phyloP scores from a whole-genome alignment of 35 echinoderm and acorn worm species.

The Anneissia japonica region DNA sequence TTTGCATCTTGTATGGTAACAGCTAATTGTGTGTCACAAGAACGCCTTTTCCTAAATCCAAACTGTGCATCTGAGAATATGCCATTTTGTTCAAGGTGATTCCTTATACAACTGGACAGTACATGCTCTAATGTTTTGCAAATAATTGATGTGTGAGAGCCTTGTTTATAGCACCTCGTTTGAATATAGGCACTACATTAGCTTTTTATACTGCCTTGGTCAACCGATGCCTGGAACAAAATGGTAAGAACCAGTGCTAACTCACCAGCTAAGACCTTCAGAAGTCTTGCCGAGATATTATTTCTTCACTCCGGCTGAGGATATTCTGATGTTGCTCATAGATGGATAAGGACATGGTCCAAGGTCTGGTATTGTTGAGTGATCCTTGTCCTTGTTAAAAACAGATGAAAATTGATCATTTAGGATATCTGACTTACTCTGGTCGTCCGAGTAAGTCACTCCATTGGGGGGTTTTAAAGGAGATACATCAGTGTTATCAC shows the following conservation, averaged over 20 bases:
- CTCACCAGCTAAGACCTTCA: neutral
- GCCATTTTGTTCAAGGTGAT: too few relatives aligned
- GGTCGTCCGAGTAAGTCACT: neutral
- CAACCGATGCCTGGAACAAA: slow-evolving; percentile 26
- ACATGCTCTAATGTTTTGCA: slow-evolving; percentile 23
- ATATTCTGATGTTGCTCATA: neutral
- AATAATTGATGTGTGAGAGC: slow-evolving; percentile 25
- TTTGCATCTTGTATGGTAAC: too few relatives aligned
- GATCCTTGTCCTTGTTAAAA: neutral
- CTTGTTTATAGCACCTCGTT: too few relatives aligned
- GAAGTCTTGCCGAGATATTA: neutral
- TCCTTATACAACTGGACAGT: neutral
- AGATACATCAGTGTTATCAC: neutral
- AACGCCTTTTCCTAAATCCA: too few relatives aligned
- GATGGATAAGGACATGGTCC: slow-evolving; percentile 4
- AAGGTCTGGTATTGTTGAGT: neutral
- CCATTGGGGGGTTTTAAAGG: neutral
- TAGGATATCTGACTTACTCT: slow-evolving; percentile 5
- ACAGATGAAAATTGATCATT: neutral
- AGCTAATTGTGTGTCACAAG: too few relatives aligned
- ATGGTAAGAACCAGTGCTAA: slow-evolving; percentile 25
- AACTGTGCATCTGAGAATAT: too few relatives aligned
- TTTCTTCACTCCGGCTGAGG: slow-evolving; percentile 1
- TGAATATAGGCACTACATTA: too few relatives aligned
- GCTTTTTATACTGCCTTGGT: too few relatives aligned